Base-by-base conservation (phyloP, 2,113 vertebrate genomes). In the Hippocampus zosterae region DNA sequence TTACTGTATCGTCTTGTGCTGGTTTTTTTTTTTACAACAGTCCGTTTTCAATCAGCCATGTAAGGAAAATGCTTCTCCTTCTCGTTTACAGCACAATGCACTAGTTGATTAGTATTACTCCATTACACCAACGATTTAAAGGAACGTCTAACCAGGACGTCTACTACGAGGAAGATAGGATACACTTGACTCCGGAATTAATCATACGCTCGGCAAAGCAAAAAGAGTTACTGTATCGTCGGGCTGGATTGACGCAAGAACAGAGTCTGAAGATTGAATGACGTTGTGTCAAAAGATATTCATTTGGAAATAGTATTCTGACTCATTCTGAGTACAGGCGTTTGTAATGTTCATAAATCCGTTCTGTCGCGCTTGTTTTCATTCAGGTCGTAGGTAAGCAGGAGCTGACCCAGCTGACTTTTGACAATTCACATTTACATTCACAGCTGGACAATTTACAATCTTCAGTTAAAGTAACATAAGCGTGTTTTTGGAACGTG, bases 41-140 rank as follows among this genome's bases (percentile, higher is more conserved):
- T 93, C 92, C 88, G 91, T 93, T 93, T 92, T 92, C 92, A 91
- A 91, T 93, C 92, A 93, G 92, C 92, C 92, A 93, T 93, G 92
- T 92, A 91, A 92, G 87, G 91, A 91, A 91, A 91, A 83, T 88
- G 78, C 89, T 85, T 89, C 88, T 91, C 86, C 87, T 76, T 84
- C 85, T 92, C 88, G 72, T 85, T 60, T 88, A 91, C 90, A 91
- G 91, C 91, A 92, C 91, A 92, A 91, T 78, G 80, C 88, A 83
- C 82, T 83, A 81, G 84, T 81, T 85, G 81, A 83, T 73, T 37
- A 37, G 86, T 85, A 81, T 83, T 85, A 81, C 78, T 88, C 88
- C 79, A 41, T 90, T 86, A 89, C 88, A 85, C 82, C 74, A 72
- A 91, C 87, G 82, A 89, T 90, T 86, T 73, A 90, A 84, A 87